Percentiles rank a stretch among this genome's conserved stretches.
Conservation (phyloP, 37 sponge, comb jelly and placozoan species). For the Diacarnus erythraeanus region DNA sequence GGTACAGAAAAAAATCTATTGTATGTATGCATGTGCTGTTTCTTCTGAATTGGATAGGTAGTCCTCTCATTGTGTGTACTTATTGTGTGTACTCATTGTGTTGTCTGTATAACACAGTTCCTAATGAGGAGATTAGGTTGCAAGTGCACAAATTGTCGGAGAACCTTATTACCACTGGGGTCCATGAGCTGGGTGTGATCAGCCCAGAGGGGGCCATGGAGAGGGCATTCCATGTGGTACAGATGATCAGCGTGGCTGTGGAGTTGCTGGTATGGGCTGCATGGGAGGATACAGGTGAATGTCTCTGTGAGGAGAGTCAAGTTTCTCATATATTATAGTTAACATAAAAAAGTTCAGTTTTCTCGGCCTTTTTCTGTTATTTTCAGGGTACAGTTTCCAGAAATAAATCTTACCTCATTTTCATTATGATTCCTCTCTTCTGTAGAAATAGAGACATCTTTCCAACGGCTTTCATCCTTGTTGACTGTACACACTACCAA, state of each 20-base stretch:
- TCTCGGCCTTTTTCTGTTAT: not conserved
- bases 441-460: slow-evolving; percentile 42
- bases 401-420: too few species aligned
- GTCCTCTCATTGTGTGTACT: too few species aligned
- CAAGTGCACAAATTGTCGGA: slow-evolving; percentile 36
- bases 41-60: too few species aligned
- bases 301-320: not conserved
- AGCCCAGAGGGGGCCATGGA: not conserved
- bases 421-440: not conserved
- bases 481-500: slow-evolving; percentile 59
- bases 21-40: too few species aligned
- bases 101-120: not conserved
- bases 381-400: too few species aligned
- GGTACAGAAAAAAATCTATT: too few species aligned
- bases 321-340: not conserved
- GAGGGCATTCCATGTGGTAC: slow-evolving; percentile 33
- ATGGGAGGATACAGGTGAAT: slow-evolving; percentile 9
- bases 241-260: slow-evolving; percentile 34
- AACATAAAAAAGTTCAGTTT: too few species aligned
- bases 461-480: slow-evolving; percentile 47
- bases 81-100: too few species aligned
- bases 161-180: slow-evolving; percentile 11
- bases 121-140: not conserved
- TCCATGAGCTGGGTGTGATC: not conserved
- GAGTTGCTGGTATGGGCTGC: slow-evolving; percentile 38